These are phyloP conservation scores for Drosophila varians DNA, from an alignment of 1,140 invertebrate species.

Conservation along the genomic window DNA sequence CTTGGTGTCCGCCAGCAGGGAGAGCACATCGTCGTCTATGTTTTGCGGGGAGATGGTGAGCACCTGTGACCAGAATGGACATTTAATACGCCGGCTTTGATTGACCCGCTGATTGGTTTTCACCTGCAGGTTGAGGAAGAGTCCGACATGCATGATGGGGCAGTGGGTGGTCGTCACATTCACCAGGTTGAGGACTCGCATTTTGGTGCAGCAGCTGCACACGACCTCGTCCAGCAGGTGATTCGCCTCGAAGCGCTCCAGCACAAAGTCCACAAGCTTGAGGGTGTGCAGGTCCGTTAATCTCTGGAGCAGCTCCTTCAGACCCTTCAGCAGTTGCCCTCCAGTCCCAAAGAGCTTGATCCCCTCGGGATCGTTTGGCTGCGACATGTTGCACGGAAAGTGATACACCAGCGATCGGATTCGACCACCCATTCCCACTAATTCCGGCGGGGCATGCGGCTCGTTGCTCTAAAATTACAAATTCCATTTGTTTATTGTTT, in stretches of 20 bases:
- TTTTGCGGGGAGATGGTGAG: slow-evolving; percentile 92
- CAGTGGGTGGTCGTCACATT: slow-evolving; percentile 91
- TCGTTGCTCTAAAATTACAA: slow-evolving; percentile 38
- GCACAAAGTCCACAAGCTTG: slow-evolving; percentile 90
- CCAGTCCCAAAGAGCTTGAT: slow-evolving; percentile 90
- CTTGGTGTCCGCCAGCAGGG: slow-evolving; percentile 87
- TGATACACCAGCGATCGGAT: slow-evolving; percentile 89
- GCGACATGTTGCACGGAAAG: slow-evolving; percentile 91
- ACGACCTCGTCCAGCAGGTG: slow-evolving; percentile 91
- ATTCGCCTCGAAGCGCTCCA: slow-evolving; percentile 88
- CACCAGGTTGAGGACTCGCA: slow-evolving; percentile 88
- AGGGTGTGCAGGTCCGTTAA: slow-evolving; percentile 87
- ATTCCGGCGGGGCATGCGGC: slow-evolving; percentile 63
- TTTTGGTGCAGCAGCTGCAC: slow-evolving; percentile 86
- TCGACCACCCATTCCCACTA: slow-evolving; percentile 85
- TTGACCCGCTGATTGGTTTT: background rate
- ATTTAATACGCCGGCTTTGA: background rate
- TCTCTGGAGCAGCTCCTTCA: slow-evolving; percentile 89
- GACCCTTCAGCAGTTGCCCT: slow-evolving; percentile 87
- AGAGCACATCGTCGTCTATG: slow-evolving; percentile 90
- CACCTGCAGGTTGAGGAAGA: slow-evolving; percentile 90
- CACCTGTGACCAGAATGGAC: slow-evolving; percentile 80
- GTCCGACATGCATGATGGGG: slow-evolving; percentile 90
- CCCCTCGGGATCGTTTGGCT: slow-evolving; percentile 86
- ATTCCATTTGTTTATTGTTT: background rate